These are phyloP conservation scores for Scleropages formosus DNA, from an alignment of 2,797 vertebrate genomes.

Conservation along the genomic window DNA sequence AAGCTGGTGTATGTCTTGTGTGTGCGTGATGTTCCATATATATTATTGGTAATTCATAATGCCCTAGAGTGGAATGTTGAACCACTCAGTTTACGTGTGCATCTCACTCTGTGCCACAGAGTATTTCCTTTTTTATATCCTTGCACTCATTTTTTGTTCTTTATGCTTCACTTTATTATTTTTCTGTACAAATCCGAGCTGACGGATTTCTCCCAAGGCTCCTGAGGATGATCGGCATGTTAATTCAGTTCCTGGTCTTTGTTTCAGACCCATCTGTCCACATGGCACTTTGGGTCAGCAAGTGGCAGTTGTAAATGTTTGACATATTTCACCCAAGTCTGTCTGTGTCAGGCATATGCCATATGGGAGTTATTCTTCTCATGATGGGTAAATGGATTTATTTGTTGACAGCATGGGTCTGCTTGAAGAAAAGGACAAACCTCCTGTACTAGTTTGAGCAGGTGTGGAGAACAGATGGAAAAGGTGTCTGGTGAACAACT, in stretches of 20 bases:
- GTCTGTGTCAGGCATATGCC: conserved; percentile 58
- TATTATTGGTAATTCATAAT: too few relatives aligned
- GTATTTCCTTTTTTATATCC: too few relatives aligned
- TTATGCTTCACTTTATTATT: conserved; percentile 8
- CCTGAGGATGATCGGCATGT: conserved; percentile 36
- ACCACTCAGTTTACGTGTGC: too few relatives aligned
- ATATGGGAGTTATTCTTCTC: conserved; percentile 56
- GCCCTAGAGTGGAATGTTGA: too few relatives aligned
- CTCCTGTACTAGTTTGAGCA: conserved; percentile 43
- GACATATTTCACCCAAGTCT: conserved; percentile 65
- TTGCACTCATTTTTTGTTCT: not conserved
- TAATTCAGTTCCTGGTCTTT: conserved; percentile 47
- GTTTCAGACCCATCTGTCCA: conserved; percentile 50
- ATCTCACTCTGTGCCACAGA: too few relatives aligned
- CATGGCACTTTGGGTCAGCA: conserved; percentile 31
- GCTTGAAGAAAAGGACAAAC: conserved; percentile 25
- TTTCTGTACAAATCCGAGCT: conserved; percentile 27
- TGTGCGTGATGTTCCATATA: too few relatives aligned
- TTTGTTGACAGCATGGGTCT: conserved; percentile 46
- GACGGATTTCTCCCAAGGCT: conserved; percentile 43
- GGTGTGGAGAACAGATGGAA: conserved; percentile 31
- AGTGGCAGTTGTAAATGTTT: conserved; percentile 64
- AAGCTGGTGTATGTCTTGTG: too few relatives aligned
- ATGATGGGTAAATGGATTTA: conserved; percentile 46
- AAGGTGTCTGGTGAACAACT: conserved; percentile 1